phyloP scores from a whole-genome alignment of 2,888 invertebrate species.

The Thelaira solivaga region DNA sequence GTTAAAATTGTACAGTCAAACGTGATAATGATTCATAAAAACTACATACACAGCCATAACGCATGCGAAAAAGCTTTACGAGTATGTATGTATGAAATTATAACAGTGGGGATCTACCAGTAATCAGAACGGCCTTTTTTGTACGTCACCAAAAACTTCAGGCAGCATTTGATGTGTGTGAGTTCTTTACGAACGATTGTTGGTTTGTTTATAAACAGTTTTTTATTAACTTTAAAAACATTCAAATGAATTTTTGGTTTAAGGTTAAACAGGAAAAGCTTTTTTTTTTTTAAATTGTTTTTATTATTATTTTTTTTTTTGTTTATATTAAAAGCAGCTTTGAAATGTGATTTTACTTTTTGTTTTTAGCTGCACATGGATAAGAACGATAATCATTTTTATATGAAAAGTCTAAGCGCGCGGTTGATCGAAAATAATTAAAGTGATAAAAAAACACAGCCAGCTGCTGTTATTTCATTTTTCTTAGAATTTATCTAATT shows the following conservation, averaged over 20 bases:
- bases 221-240: neutral
- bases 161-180: constrained; percentile 20
- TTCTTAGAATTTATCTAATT: neutral
- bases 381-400: constrained; percentile 36
- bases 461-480: too few species aligned
- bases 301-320: neutral
- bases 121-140: neutral
- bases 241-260: constrained; percentile 35
- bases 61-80: neutral
- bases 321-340: neutral
- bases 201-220: constrained; percentile 8
- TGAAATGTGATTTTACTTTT: constrained; percentile 26
- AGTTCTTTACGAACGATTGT: neutral
- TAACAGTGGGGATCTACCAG: constrained; percentile 32
- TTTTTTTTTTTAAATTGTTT: constrained; percentile 18
- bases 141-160: constrained; percentile 1
- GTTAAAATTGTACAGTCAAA: too few species aligned
- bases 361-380: constrained; percentile 7
- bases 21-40: constrained; percentile 18
- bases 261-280: constrained; percentile 50
- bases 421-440: constrained; percentile 16
- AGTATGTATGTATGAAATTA: neutral
- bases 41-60: neutral
- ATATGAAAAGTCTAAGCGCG: constrained; percentile 35
- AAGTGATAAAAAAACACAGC: neutral